These are phyloP conservation scores for Platycnemis pennipes DNA, from an alignment of 2,888 invertebrate genomes.

Conservation along the genomic window DNA sequence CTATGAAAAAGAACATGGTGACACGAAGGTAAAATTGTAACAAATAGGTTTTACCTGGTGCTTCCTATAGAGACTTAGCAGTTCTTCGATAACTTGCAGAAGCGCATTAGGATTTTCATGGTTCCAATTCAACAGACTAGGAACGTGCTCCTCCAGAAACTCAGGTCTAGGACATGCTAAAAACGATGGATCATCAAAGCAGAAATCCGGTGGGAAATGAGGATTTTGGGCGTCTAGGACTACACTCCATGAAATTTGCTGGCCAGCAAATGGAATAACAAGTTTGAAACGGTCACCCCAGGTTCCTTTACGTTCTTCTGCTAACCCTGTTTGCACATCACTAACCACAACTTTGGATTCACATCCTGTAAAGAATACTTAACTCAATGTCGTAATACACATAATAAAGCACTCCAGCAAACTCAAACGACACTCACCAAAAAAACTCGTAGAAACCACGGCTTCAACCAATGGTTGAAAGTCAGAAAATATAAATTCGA, in stretches of 20 bases:
- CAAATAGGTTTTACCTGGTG: slow-evolving; percentile 60
- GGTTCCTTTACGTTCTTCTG: slow-evolving; percentile 6
- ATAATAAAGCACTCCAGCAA: not conserved
- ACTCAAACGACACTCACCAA: not conserved
- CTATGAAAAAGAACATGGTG: too few species aligned
- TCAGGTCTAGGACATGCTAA: slow-evolving; percentile 36
- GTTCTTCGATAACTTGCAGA: slow-evolving; percentile 54
- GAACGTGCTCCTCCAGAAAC: slow-evolving; percentile 58
- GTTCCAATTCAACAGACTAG: slow-evolving; percentile 63
- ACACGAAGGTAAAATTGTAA: too few species aligned
- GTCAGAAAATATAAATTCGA: slow-evolving; percentile 29
- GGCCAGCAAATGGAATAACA: slow-evolving; percentile 68
- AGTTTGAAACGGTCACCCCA: slow-evolving; percentile 67
- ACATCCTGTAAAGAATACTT: not conserved
- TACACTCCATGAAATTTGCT: slow-evolving; percentile 60
- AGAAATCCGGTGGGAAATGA: slow-evolving; percentile 60
- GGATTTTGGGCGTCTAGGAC: slow-evolving; percentile 58
- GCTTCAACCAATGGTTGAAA: slow-evolving; percentile 53
- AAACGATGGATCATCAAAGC: slow-evolving; percentile 67
- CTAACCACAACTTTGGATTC: not conserved
- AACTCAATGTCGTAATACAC: not conserved
- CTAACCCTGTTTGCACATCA: slow-evolving; percentile 40
- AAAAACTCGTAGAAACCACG: slow-evolving; percentile 40
- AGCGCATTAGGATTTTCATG: slow-evolving; percentile 42
- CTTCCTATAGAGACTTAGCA: slow-evolving; percentile 53